Conservation (phyloP, 2,113 vertebrate species). For the Calyptommatus sinebrachiatus region DNA sequence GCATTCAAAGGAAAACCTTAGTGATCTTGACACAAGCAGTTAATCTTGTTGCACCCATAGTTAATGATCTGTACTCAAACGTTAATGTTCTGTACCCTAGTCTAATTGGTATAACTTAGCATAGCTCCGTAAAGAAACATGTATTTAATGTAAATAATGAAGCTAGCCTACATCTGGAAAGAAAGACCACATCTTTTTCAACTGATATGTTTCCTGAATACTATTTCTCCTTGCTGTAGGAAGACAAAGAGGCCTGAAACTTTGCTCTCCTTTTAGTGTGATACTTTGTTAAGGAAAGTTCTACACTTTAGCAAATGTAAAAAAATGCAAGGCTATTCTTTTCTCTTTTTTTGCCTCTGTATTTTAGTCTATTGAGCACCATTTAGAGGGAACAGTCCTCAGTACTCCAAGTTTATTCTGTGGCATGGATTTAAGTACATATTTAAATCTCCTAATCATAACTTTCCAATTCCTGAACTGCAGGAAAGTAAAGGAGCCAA, state of each 20-base stretch:
- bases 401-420: background rate
- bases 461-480: too few relatives aligned
- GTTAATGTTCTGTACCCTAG: slow-evolving; percentile 33
- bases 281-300: background rate
- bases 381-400: too few relatives aligned
- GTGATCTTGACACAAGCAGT: slow-evolving; percentile 21
- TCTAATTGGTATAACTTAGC: slow-evolving; percentile 27
- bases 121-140: slow-evolving; percentile 20
- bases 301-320: background rate
- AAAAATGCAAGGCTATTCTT: background rate
- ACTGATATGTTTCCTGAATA: background rate
- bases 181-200: background rate
- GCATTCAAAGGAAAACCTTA: slow-evolving; percentile 25
- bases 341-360: background rate
- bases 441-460: background rate
- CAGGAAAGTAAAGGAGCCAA: background rate
- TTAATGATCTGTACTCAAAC: slow-evolving; percentile 30
- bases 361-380: background rate
- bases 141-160: slow-evolving; percentile 33
- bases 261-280: too few relatives aligned
- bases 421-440: background rate
- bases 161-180: background rate
- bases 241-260: background rate
- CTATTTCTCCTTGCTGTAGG: background rate
- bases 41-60: slow-evolving; percentile 26